Conservation (phyloP, 2,888 invertebrate species). For the Strigamia transsilvanica region DNA sequence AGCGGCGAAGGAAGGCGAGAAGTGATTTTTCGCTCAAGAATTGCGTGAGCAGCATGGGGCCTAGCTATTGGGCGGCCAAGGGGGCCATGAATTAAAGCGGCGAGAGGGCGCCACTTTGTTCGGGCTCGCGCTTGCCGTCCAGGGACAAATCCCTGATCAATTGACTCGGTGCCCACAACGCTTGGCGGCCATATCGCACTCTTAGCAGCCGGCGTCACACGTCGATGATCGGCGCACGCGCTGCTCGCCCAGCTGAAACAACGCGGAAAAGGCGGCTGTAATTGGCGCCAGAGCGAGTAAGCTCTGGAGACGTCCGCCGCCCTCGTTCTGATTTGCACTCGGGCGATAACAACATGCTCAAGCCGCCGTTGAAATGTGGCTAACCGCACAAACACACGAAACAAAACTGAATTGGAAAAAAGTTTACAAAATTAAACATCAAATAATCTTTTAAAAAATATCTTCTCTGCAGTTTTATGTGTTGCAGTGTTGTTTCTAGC, state of each 20-base stretch:
- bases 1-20: slow-evolving; percentile 9
- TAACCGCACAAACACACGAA: slow-evolving; percentile 21
- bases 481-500: not conserved
- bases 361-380: slow-evolving; percentile 12
- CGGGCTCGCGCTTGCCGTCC: slow-evolving; percentile 28
- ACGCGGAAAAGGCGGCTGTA: slow-evolving; percentile 41
- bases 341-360: slow-evolving; percentile 31
- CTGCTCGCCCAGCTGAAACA: slow-evolving; percentile 34
- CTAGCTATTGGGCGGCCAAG: slow-evolving; percentile 29
- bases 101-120: slow-evolving; percentile 41
- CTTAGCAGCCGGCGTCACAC: slow-evolving; percentile 37
- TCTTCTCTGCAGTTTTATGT: not conserved
- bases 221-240: slow-evolving; percentile 37
- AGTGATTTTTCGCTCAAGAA: slow-evolving; percentile 33
- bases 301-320: slow-evolving; percentile 37
- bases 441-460: not conserved
- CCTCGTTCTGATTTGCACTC: slow-evolving; percentile 32
- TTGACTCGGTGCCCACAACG: slow-evolving; percentile 37
- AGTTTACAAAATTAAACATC: not conserved
- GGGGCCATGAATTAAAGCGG: slow-evolving; percentile 34
- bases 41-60: slow-evolving; percentile 26
- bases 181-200: slow-evolving; percentile 30
- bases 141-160: slow-evolving; percentile 42
- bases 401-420: not conserved
- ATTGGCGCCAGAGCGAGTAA: slow-evolving; percentile 23